Percentiles rank a stretch among this genome's conserved stretches.
phyloP scores from a whole-genome alignment of 1,140 invertebrate species.

The Spodoptera frugiperda region DNA sequence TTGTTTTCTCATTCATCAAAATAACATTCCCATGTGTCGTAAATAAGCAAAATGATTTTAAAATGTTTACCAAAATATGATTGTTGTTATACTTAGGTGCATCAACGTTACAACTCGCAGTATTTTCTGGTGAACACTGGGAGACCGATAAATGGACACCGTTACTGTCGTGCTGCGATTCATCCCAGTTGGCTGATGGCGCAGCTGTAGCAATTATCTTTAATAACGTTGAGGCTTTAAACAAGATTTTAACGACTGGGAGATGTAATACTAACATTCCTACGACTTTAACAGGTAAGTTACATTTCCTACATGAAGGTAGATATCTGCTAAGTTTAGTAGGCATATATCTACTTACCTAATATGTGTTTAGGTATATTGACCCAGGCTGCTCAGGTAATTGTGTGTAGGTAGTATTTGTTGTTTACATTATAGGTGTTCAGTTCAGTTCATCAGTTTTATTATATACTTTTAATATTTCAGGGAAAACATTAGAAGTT shows the following conservation, averaged over 20 bases:
- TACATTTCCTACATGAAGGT: neutral
- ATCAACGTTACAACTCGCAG: conserved; percentile 80
- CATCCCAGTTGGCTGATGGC: conserved; percentile 80
- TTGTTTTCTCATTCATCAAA: too few species aligned
- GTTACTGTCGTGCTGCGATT: conserved; percentile 77
- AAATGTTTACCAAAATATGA: neutral
- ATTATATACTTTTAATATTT: conserved; percentile 39
- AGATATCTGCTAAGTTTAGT: too few species aligned
- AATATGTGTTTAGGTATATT: conserved; percentile 5
- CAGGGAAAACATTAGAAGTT: conserved; percentile 77
- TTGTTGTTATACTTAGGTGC: conserved; percentile 66
- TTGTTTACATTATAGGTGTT: neutral
- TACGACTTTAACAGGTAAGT: conserved; percentile 76
- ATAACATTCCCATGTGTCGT: too few species aligned
- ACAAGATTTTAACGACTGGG: conserved; percentile 74
- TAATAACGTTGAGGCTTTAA: conserved; percentile 71
- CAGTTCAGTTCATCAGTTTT: too few species aligned
- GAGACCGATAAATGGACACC: conserved; percentile 71
- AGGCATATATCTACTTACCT: too few species aligned
- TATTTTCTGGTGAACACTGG: conserved; percentile 76
- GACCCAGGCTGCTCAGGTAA: neutral
- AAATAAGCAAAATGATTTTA: too few species aligned
- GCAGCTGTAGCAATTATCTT: conserved; percentile 81
- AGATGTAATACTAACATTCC: conserved; percentile 79
- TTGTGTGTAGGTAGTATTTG: neutral